Base-by-base conservation (phyloP, 2,113 vertebrate species). In the Anoura caudifer region DNA sequence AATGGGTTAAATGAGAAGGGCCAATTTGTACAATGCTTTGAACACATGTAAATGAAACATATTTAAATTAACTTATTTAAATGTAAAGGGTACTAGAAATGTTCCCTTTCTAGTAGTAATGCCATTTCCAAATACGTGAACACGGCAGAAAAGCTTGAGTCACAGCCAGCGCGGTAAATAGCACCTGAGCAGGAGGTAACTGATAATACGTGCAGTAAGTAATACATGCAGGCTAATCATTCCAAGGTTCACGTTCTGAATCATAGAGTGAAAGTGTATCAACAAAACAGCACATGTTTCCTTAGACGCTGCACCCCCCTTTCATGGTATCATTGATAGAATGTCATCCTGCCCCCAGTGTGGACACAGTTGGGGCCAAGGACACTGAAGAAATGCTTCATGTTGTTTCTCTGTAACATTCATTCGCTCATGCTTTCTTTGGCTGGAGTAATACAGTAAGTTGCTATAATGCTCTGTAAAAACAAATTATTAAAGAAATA, bases 1-100 rank as follows among this genome's bases (percentile, higher is more conserved):
- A 85, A 85, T 77, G 31, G 41, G 47, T 83, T 91, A 94, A 95
- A 80, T 36, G 19, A 63, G 59, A 96, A 95, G 13, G n/a, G 22
- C 4, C 45, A 82, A 56, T 87, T 50, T 65, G 24, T 28, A 63
- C 8, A 79, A 59, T 43, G 45, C 6, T 72, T 88, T 81, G 19
- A 94, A 72, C 12, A 47, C 70, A 54, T 70, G 94, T 73, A 82
- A 91, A 80, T 77, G 28, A 59, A 59, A 59, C 9, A 10, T 24
- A 59, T 59, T 59, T 59, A 59, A 59, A 24, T 59, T 59, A 94
- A 67, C 12, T 43, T 70, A 61, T 70, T 95, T 73, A 82, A 91
- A 80, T 77, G 22, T n/a, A 59, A 59, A 24, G 56, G 56, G 56
- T 59, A 3, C 22, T 59, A 10, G 56, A 59, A 59, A 59, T 10